Percentiles rank a stretch among this genome's conserved stretches.
Evolutionary conservation across 37 sponge, comb jelly and placozoan genomes (phyloP).

Genomic region (Axinella damicornis): DNA sequence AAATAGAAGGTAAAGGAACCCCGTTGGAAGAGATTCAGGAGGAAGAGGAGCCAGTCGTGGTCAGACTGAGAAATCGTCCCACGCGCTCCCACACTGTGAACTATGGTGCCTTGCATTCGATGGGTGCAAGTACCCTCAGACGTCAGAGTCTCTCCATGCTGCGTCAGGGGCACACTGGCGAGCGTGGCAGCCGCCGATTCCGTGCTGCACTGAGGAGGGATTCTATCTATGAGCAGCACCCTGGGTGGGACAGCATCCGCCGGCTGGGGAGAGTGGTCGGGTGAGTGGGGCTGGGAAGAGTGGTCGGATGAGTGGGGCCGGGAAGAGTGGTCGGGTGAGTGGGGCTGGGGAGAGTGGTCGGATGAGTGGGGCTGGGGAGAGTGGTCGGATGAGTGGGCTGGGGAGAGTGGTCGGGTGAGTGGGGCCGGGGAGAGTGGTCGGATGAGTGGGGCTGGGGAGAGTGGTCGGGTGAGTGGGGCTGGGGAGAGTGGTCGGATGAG

Average conservation of each 20-base stretch:
- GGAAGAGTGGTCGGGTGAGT: too few species aligned
- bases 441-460: too few species aligned
- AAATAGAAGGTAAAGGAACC: too few species aligned
- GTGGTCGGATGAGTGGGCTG: too few species aligned
- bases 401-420: too few species aligned
- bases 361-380: too few species aligned
- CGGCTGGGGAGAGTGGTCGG: slow-evolving; percentile 59
- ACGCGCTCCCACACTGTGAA: slow-evolving; percentile 10
- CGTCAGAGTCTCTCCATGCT: slow-evolving; percentile 50
- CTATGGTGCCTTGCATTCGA: background rate
- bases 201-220: slow-evolving; percentile 59
- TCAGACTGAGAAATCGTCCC: background rate
- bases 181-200: slow-evolving; percentile 59
- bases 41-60: slow-evolving; percentile 1
- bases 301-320: background rate
- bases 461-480: too few species aligned
- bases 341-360: too few species aligned
- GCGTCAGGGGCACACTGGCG: slow-evolving; percentile 49
- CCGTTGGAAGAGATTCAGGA: background rate
- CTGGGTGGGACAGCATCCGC: slow-evolving; percentile 83
- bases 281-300: slow-evolving; percentile 32
- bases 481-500: too few species aligned
- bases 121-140: background rate
- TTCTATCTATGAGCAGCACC: slow-evolving; percentile 73
- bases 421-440: too few species aligned